A percentile compares a stretch with the other conserved stretches of the same genome.
These are phyloP conservation scores for Cylas formicarius DNA, from an alignment of 1,140 invertebrate genomes.

Conservation along the genomic window DNA sequence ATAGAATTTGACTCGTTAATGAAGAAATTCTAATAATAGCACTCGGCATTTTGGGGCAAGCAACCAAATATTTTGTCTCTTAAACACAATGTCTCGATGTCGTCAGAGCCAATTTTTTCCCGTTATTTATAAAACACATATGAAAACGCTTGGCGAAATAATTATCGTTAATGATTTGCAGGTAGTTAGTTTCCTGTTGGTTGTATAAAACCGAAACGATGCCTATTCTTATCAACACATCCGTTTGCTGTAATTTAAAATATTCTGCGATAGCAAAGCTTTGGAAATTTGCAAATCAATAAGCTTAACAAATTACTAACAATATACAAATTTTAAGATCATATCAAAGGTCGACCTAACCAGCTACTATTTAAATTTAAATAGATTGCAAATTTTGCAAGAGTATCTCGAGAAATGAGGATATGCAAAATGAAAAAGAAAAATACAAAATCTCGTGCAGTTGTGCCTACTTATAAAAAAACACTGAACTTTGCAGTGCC, in stretches of 20 bases:
- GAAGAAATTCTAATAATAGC: conserved; percentile 1
- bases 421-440: neutral
- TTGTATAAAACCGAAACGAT: no score
- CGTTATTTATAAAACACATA: no score
- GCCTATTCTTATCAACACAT: no score
- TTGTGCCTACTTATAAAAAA: neutral
- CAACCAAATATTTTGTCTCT: no score
- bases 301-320: neutral
- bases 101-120: no score
- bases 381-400: neutral
- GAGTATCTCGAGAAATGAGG: neutral
- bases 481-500: neutral
- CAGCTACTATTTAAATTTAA: conserved; percentile 1
- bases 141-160: no score
- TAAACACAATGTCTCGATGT: no score
- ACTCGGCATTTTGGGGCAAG: neutral
- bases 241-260: no score
- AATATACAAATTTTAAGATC: conserved; percentile 1
- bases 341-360: neutral
- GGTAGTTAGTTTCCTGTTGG: no score
- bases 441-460: neutral
- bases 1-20: neutral
- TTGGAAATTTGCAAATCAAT: no score
- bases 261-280: no score
- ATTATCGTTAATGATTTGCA: no score